phyloP scores from a whole-genome alignment of 37 sponge, comb jelly and placozoan genomes.

The Haliclona indistincta region DNA sequence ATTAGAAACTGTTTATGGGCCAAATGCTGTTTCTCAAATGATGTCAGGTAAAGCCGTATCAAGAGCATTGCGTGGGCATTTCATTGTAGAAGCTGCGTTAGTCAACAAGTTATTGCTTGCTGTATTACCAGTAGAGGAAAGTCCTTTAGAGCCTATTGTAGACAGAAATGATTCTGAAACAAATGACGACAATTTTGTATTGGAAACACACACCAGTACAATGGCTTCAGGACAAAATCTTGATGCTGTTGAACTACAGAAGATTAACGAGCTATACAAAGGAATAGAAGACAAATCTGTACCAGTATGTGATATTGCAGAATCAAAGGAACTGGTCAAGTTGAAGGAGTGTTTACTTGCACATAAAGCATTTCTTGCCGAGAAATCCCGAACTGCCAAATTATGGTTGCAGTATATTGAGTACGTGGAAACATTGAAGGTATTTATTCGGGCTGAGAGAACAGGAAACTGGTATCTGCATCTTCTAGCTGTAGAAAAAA shows the following conservation, averaged over 20 bases:
- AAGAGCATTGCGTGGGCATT: slow-evolving; percentile 40
- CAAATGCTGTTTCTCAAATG: slow-evolving; percentile 31
- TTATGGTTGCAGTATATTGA: slow-evolving; percentile 40
- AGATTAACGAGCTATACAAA: slow-evolving; percentile 4
- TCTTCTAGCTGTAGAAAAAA: slow-evolving; percentile 28
- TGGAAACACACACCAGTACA: background rate
- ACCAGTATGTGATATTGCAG: background rate
- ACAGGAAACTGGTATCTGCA: slow-evolving; percentile 26
- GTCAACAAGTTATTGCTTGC: slow-evolving; percentile 24
- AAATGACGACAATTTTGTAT: background rate
- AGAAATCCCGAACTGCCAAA: slow-evolving; percentile 28
- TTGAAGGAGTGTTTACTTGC: slow-evolving; percentile 18
- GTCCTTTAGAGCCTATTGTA: background rate
- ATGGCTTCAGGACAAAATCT: slow-evolving; percentile 7
- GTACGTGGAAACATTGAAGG: slow-evolving; percentile 26
- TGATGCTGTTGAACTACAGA: slow-evolving; percentile 24
- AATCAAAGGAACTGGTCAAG: slow-evolving; percentile 31
- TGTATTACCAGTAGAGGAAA: background rate
- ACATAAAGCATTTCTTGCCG: slow-evolving; percentile 20
- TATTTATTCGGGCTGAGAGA: slow-evolving; percentile 48
- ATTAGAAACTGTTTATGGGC: slow-evolving; percentile 33
- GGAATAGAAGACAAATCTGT: slow-evolving; percentile 28
- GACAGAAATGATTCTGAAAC: background rate
- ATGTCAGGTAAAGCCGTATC: slow-evolving; percentile 31
- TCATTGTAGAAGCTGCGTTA: slow-evolving; percentile 39